These are phyloP conservation scores for Acrobasis suavella DNA, from an alignment of 2,888 invertebrate species.

Conservation along the genomic window DNA sequence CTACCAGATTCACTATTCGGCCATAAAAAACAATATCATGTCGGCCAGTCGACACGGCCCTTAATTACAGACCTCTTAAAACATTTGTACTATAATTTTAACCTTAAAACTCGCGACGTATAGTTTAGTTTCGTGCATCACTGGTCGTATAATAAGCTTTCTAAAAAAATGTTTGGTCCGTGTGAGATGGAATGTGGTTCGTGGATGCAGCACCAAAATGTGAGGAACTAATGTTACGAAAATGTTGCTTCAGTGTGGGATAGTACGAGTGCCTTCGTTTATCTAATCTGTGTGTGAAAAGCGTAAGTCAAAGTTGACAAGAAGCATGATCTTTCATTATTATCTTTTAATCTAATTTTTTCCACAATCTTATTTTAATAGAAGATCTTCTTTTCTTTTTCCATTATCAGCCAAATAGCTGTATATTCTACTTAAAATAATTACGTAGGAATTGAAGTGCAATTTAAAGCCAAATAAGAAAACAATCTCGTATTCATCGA, in stretches of 20 bases:
- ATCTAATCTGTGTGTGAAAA: constrained; percentile 22
- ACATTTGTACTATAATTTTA: constrained; percentile 31
- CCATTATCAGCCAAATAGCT: too few species aligned
- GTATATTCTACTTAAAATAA: too few species aligned
- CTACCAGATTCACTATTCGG: constrained; percentile 58
- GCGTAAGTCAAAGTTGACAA: constrained; percentile 31
- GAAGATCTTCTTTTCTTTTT: neutral
- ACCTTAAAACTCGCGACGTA: constrained; percentile 33
- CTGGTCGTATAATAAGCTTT: constrained; percentile 62
- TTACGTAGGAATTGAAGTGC: too few species aligned
- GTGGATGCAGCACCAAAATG: constrained; percentile 53
- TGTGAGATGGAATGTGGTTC: constrained; percentile 71
- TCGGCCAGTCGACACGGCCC: constrained; percentile 64
- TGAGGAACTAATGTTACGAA: constrained; percentile 21
- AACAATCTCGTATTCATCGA: too few species aligned
- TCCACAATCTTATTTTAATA: neutral
- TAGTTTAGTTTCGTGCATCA: constrained; percentile 36
- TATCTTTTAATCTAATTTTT: neutral
- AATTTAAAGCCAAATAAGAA: too few species aligned
- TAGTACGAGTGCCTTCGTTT: constrained; percentile 1
- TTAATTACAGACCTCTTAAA: constrained; percentile 64
- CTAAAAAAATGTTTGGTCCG: constrained; percentile 72
- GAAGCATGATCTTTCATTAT: constrained; percentile 33
- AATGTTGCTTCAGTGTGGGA: constrained; percentile 14
- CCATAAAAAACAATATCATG: constrained; percentile 78